Evolutionary conservation across 2,113 vertebrate genomes (phyloP).

Genomic region (Acanthisitta chloris): DNA sequence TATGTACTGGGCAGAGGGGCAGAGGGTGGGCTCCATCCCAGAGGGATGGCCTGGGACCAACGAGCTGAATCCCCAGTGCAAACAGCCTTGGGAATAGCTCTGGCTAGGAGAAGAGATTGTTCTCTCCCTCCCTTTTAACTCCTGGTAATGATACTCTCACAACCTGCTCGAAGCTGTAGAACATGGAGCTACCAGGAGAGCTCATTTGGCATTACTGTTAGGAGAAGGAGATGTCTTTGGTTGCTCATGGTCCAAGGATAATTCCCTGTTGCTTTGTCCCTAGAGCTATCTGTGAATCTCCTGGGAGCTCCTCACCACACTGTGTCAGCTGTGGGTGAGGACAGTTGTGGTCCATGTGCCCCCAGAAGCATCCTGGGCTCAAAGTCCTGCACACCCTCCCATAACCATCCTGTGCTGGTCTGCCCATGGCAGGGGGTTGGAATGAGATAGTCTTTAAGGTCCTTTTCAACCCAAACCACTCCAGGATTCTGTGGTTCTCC

Average conservation of each 20-base stretch:
- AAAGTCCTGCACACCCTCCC: accelerated
- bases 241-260: not conserved
- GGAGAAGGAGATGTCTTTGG: not conserved
- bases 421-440: not conserved
- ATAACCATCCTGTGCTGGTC: accelerated
- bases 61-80: not conserved
- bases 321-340: not conserved
- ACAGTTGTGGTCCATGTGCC: not conserved
- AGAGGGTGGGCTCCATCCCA: not conserved
- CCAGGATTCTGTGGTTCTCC: not conserved
- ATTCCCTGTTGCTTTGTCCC: not conserved
- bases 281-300: not conserved
- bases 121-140: not conserved
- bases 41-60: accelerated
- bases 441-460: not conserved
- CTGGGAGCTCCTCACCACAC: accelerated
- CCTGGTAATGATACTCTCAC: accelerated
- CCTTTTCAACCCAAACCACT: no score
- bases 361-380: not conserved
- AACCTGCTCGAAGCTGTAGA: not conserved
- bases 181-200: not conserved
- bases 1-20: slow-evolving; percentile 61
- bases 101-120: accelerated
- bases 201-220: no score
- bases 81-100: not conserved